These are phyloP conservation scores for Sphenopsis melanotis DNA, from an alignment of 2,797 vertebrate species.

Conservation along the genomic window DNA sequence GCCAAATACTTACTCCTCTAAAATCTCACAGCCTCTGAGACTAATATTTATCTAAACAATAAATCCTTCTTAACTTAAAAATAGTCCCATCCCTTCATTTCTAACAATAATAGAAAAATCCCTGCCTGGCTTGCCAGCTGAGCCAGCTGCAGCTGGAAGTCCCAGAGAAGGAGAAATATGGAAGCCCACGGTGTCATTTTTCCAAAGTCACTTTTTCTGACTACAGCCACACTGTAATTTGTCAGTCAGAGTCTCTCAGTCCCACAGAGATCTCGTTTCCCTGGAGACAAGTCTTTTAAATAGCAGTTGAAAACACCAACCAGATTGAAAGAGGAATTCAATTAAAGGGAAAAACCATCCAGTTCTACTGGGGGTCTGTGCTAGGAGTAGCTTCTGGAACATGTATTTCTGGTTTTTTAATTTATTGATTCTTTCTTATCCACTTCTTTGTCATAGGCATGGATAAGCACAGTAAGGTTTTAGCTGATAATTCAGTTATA, in stretches of 20 bases:
- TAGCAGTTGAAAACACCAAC: conserved; percentile 47
- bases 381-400: not conserved
- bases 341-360: not conserved
- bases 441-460: not conserved
- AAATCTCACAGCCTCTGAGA: not conserved
- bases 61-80: not conserved
- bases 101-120: not conserved
- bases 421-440: not conserved
- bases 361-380: not conserved
- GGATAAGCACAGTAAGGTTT: not conserved
- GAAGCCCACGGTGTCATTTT: conserved; percentile 10
- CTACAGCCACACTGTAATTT: conserved; percentile 2
- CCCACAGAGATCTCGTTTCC: conserved; percentile 49
- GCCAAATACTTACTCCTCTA: not conserved
- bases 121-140: not conserved
- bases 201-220: conserved; percentile 19
- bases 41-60: not conserved
- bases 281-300: conserved; percentile 55
- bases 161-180: not conserved
- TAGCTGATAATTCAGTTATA: not conserved
- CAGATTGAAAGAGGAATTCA: conserved; percentile 41
- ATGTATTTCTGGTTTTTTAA: not conserved
- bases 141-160: conserved; percentile 12
- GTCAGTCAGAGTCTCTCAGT: conserved; percentile 22
- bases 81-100: not conserved